phyloP scores from a whole-genome alignment of 2,113 vertebrate species.

The Nesogale talazaci region DNA sequence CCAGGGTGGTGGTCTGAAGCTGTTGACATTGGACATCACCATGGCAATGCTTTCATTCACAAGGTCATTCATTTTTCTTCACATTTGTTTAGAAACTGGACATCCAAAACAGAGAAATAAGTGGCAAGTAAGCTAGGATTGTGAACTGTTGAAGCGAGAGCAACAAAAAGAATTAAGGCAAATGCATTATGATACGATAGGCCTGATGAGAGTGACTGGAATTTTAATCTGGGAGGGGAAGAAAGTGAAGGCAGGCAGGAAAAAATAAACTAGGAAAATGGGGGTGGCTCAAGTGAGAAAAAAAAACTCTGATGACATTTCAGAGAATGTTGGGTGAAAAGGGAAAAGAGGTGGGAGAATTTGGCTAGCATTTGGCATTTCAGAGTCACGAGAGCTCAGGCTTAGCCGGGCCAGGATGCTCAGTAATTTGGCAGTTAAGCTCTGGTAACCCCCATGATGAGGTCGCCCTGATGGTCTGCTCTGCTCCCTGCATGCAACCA shows the following conservation, averaged over 20 bases:
- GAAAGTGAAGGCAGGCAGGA: background rate
- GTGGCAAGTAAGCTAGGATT: background rate
- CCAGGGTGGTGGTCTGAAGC: slow-evolving; percentile 35
- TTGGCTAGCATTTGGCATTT: background rate
- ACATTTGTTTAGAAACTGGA: slow-evolving; percentile 29
- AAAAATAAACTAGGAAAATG: background rate
- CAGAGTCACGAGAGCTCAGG: background rate
- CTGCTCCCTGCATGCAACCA: no score
- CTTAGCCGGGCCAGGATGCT: no score
- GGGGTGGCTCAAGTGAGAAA: background rate
- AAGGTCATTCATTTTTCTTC: slow-evolving; percentile 39
- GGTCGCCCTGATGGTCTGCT: no score
- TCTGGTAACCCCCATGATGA: no score
- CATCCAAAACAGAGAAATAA: background rate
- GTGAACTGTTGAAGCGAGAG: background rate
- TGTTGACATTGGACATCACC: slow-evolving; percentile 64
- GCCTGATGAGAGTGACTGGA: background rate
- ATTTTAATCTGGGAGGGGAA: background rate
- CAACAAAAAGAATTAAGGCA: background rate
- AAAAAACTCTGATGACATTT: background rate
- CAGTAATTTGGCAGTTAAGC: no score
- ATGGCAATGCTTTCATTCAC: slow-evolving; percentile 62
- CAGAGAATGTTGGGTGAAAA: background rate
- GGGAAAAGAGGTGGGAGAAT: background rate
- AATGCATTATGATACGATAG: background rate